Conservation (phyloP, 2,113 vertebrate genomes). For the Hydrolagus affinis region DNA sequence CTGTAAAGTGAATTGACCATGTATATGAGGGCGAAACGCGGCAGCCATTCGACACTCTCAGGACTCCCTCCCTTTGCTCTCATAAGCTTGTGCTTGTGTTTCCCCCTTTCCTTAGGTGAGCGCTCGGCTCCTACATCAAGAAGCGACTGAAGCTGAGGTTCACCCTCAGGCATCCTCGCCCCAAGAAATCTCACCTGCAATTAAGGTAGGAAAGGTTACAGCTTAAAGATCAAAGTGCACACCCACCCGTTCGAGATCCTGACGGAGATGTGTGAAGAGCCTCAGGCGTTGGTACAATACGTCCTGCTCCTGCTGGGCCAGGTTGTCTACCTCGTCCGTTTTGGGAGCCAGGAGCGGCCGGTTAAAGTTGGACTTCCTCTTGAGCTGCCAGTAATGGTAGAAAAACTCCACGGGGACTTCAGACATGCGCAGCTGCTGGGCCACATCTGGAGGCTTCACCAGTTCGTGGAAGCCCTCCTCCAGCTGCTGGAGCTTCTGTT, state of each 20-base stretch:
- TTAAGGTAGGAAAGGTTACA: too few relatives aligned
- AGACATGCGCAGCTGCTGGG: conserved; percentile 69
- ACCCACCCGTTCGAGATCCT: conserved; percentile 93
- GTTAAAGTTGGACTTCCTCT: conserved; percentile 85
- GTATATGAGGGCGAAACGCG: too few relatives aligned
- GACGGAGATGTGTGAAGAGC: conserved; percentile 91
- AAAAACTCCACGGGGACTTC: conserved; percentile 78
- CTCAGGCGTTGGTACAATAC: conserved; percentile 85
- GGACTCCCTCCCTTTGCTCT: too few relatives aligned
- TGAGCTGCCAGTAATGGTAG: conserved; percentile 95
- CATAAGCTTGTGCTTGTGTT: too few relatives aligned
- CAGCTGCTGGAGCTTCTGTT: conserved; percentile 88
- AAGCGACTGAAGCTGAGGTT: neutral
- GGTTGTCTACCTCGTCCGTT: conserved; percentile 87
- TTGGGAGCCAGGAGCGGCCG: conserved; percentile 79
- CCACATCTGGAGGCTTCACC: conserved; percentile 80
- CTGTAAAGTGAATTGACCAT: too few relatives aligned
- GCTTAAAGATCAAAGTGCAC: neutral
- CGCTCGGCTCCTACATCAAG: neutral
- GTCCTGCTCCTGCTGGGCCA: conserved; percentile 93
- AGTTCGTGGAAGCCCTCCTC: conserved; percentile 88
- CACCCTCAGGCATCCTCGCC: neutral
- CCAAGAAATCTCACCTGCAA: too few relatives aligned
- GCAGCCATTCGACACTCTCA: too few relatives aligned
- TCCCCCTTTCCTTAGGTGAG: too few relatives aligned